Base-by-base conservation (phyloP, 2,888 invertebrate species). In the Escarpia spicata region DNA sequence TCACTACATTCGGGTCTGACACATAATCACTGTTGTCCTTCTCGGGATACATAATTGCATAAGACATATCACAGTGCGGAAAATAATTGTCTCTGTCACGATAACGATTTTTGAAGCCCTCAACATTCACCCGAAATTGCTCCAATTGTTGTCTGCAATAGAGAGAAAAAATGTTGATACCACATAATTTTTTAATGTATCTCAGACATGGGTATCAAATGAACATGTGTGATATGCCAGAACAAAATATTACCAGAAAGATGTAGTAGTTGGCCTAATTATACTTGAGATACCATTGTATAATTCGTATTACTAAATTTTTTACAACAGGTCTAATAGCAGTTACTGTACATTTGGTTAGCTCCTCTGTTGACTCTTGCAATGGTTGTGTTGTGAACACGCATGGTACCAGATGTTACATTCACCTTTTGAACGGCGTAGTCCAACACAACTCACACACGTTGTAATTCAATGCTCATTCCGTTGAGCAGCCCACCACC, bases 51-150 rank as follows among this genome's bases (percentile, higher is more conserved):
- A 75, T 75, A 26, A 75, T 26, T 75, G n/a, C 75, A 26, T 75
- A 75, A 75, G 75, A 75, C 75, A 19, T 3, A 75, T 75, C 75
- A 75, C 75, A 75, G 75, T 75, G 75, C n/a, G 75, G 75, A 75
- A 75, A 75, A n/a, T 75, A 75, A n/a, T 75, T 75, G 19, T 75
- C 75, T 75, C 75, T 75, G n/a, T 75, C n/a, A 75, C 75, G 75
- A 75, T 75, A 75, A 75, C 75, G 75, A 75, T 75, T 75, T 75
- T 75, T n/a, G 75, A 75, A 75, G 75, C 75, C 75, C 75, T 75
- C 75, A 75, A 75, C 75, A 75, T 75, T 75, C 26, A 75, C 75
- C 75, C 75, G 75, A 75, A 75, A 75, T 75, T 75, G 19, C 75
- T 75, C 75, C 75, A 75, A 75, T 26, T 75, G 75, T n/a, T 15